Percentiles rank a stretch among this genome's conserved stretches.
These are phyloP conservation scores for Helicoverpa zea DNA, from an alignment of 1,140 invertebrate genomes.

Conservation along the genomic window DNA sequence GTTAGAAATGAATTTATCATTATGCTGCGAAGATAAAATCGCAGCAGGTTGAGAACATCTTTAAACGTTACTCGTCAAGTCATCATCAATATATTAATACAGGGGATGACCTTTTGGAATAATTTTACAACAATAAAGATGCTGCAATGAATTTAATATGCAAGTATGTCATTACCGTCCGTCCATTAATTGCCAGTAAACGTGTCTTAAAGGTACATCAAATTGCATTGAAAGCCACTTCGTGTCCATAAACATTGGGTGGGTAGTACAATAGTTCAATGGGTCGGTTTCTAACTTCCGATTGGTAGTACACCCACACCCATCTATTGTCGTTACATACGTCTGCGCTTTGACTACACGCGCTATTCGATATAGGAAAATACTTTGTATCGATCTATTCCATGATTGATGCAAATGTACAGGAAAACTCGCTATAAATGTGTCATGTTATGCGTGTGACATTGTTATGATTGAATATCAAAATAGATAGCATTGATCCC, in stretches of 20 bases:
- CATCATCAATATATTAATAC: conserved; percentile 5
- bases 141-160: neutral
- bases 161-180: conserved; percentile 26
- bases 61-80: neutral
- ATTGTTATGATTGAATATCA: conserved; percentile 1
- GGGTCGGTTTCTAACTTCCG: conserved; percentile 29
- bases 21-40: neutral
- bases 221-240: neutral
- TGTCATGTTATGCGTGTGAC: neutral
- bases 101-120: conserved; percentile 6
- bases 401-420: neutral
- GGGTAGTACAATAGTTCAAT: conserved; percentile 31
- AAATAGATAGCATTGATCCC: conserved; percentile 3
- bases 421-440: neutral
- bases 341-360: conserved; percentile 8
- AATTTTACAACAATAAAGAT: conserved; percentile 15
- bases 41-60: neutral
- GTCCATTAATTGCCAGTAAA: conserved; percentile 11
- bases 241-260: neutral
- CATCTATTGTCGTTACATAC: conserved; percentile 22
- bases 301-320: conserved; percentile 11
- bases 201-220: conserved; percentile 2
- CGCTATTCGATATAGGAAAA: conserved; percentile 15
- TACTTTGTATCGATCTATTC: conserved; percentile 20
- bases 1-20: neutral